Base-by-base conservation (phyloP, 2,113 vertebrate species). In the Phasianus colchicus region DNA sequence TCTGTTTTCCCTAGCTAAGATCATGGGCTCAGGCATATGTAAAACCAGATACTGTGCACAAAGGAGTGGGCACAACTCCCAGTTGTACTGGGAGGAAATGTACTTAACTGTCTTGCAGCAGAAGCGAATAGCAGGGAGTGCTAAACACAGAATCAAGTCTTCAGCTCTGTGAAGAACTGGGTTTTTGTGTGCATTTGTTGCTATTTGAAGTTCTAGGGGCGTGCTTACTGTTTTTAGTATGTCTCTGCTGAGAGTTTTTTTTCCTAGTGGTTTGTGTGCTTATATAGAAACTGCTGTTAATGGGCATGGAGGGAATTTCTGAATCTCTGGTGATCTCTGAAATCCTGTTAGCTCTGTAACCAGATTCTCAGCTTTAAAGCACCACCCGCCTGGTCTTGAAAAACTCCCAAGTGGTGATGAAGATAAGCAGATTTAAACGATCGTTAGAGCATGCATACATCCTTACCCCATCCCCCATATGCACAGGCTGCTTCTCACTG, bases 281-380 rank as follows among this genome's bases (percentile, higher is more conserved):
- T 40, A 3, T 5, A 1, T 25, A 9, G 73, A 42, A 89, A 32
- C 11, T 42, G 14, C 71, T 57, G 73, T 57, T 61, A 32, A 75
- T 9, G n/a, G 69, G 77, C 60, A 5, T 79, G 32, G 69, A 50
- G 86, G 92, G 87, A 91, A 71, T 95, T 96, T 70, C 6, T 86
- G 75, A 83, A 72, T 79, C 93, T 81, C 86, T 73, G 69, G 48
- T 93, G 94, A 95, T 90, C 95, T 91, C 82, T 76, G 83, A 61
- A 97, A 96, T 96, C 96, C 93, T 91, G 77, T 96, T 95, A 97
- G 90, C 66, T 63, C 79, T 75, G 29, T 32, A 93, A 92, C 94
- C 89, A 95, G 95, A 92, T 96, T 95, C 93, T 63, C 29, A 43
- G 95, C 87, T 72, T 69, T 84, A 67, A 43, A 81, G 13, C 25